Conservation (phyloP, 2,113 vertebrate species). For the Cranoglanis bouderius region DNA sequence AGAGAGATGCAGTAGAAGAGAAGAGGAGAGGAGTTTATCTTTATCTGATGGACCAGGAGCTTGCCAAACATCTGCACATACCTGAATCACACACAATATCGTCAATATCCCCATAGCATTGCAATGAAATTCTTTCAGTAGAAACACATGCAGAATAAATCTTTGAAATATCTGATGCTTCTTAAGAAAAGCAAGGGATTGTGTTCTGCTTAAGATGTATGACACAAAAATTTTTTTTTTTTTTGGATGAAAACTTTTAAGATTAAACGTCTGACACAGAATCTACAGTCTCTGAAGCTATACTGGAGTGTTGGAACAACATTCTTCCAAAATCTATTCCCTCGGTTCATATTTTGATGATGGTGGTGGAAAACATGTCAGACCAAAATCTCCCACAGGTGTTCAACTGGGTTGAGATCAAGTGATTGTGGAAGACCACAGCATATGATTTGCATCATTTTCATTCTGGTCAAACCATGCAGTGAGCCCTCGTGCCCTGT, state of each 20-base stretch:
- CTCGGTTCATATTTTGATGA: neutral
- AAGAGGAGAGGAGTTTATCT: conserved; percentile 79
- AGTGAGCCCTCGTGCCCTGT: neutral
- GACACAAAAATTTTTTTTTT: neutral
- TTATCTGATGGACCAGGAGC: conserved; percentile 79
- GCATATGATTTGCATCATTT: neutral
- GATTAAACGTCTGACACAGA: neutral
- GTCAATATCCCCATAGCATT: neutral
- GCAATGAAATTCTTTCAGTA: neutral
- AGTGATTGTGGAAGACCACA: neutral
- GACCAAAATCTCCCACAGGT: neutral
- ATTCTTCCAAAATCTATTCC: neutral
- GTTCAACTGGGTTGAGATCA: neutral
- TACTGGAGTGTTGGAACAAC: no score
- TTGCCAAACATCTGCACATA: conserved; percentile 85
- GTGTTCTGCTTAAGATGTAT: neutral
- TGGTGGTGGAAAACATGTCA: neutral
- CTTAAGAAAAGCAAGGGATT: conserved; percentile 7
- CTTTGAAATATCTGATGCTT: conserved; percentile 18
- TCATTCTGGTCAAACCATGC: neutral
- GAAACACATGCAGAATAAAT: neutral
- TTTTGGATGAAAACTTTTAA: neutral
- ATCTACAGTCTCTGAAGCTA: neutral
- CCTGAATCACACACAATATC: conserved; percentile 65
- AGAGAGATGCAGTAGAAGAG: conserved; percentile 87